phyloP scores from a whole-genome alignment of 2,888 invertebrate genomes.

The Drosophila phalerata region DNA sequence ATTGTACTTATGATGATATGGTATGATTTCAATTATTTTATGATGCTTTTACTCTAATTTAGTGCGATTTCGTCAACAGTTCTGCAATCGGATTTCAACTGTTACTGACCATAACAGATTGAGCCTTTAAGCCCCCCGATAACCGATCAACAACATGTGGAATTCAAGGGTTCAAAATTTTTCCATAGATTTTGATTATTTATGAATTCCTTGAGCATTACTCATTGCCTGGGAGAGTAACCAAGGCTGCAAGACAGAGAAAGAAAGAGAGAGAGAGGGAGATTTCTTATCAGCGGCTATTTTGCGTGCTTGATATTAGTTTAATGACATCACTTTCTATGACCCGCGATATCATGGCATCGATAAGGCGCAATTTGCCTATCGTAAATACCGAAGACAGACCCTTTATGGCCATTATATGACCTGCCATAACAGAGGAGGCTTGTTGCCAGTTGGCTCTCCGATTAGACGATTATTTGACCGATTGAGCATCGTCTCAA shows the following conservation, averaged over 20 bases:
- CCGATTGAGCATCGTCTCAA: conserved; percentile 8
- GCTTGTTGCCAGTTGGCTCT: background rate
- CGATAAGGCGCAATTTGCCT: conserved; percentile 68
- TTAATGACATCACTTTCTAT: conserved; percentile 69
- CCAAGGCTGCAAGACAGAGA: conserved; percentile 5
- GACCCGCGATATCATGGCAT: conserved; percentile 35
- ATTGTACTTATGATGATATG: conserved; percentile 1
- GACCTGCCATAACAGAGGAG: conserved; percentile 33
- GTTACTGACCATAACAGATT: conserved; percentile 1
- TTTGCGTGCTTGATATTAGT: conserved; percentile 14
- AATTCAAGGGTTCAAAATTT: conserved; percentile 27
- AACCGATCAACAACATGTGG: conserved; percentile 12
- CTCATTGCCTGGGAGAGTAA: conserved; percentile 30
- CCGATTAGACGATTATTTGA: conserved; percentile 7
- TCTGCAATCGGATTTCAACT: background rate
- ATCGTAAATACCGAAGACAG: conserved; percentile 64
- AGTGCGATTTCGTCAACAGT: conserved; percentile 19
- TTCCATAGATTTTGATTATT: conserved; percentile 37
- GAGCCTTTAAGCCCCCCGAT: conserved; percentile 36
- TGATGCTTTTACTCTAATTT: conserved; percentile 9
- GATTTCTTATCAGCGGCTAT: conserved; percentile 48
- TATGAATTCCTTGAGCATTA: conserved; percentile 36
- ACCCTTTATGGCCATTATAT: conserved; percentile 34
- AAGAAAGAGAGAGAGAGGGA: conserved; percentile 1
- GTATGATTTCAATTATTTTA: conserved; percentile 25